Base-by-base conservation (phyloP, 1,140 invertebrate species). In the Octopus sinensis region DNA sequence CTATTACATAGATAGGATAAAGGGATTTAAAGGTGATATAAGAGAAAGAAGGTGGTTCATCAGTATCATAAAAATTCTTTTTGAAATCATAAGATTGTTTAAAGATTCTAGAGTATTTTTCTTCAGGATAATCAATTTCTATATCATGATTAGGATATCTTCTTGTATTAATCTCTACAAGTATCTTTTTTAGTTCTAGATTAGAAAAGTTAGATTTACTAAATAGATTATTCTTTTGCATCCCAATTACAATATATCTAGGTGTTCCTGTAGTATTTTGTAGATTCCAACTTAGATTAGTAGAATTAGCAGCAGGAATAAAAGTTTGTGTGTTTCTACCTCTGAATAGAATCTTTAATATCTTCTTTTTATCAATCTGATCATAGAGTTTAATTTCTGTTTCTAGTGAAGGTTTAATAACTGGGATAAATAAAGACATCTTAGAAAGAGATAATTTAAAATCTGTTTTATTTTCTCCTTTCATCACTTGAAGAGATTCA, bases 381-480 rank as follows among this genome's bases (percentile, higher is more conserved):
- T 62, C 56, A 62, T 62, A 62, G 56, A 62, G 56, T 62, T 62
- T 62, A 62, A 62, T 62, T 62, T 62, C 56, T 62, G 56, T 62
- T 62, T 62, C 56, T 62, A 62, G 56, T 9, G 56, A 62, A 62
- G 56, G 56, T 62, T 62, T 62, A 62, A 62, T 17, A 62, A 62
- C 56, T 62, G 56, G 56, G 6, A 62, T 62, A 62, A 62, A 62
- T 62, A 62, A 62, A 62, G 56, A 62, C 56, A 62, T 17, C 56
- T 62, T 62, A 62, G n/a, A n/a, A n/a, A n/a, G n/a, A n/a, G n/a
- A n/a, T n/a, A n/a, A n/a, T n/a, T n/a, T n/a, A n/a, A n/a, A n/a
- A n/a, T n/a, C n/a, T n/a, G 56, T 62, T 62, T 62, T 62, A 62
- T 62, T 62, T 62, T 62, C 56, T 62, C 56, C 56, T 62, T 62